phyloP scores from a whole-genome alignment of 2,113 vertebrate species.

The Paramisgurnus dabryanus region DNA sequence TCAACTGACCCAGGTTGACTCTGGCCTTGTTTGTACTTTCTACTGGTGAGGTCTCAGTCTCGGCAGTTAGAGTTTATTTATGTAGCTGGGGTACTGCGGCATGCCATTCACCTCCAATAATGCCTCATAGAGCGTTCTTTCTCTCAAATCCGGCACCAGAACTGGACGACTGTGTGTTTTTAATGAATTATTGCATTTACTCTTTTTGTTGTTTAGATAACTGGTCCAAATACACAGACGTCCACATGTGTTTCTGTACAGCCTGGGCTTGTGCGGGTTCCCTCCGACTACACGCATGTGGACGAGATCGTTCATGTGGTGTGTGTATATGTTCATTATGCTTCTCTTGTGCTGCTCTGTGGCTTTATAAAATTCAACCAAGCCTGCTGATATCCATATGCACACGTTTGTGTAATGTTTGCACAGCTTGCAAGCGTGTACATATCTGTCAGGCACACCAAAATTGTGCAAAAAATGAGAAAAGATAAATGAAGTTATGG shows the following conservation, averaged over 20 bases:
- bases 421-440: constrained; percentile 77
- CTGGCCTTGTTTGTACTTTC: constrained; percentile 83
- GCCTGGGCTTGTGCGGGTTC: neutral
- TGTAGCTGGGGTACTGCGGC: constrained; percentile 76
- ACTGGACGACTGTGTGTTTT: constrained; percentile 73
- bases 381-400: constrained; percentile 60
- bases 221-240: constrained; percentile 66
- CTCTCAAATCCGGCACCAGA: constrained; percentile 63
- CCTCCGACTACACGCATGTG: constrained; percentile 42
- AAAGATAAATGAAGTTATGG: constrained; percentile 67
- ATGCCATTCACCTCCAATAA: constrained; percentile 79
- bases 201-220: constrained; percentile 73
- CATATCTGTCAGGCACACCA: constrained; percentile 71
- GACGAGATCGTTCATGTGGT: constrained; percentile 50
- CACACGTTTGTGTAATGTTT: constrained; percentile 67
- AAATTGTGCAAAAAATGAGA: constrained; percentile 66
- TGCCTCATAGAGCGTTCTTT: constrained; percentile 78
- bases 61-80: constrained; percentile 81
- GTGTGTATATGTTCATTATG: constrained; percentile 49
- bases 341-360: constrained; percentile 53
- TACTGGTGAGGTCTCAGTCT: constrained; percentile 80
- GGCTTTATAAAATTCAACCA: constrained; percentile 69
- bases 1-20: constrained; percentile 80
- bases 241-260: constrained; percentile 58
- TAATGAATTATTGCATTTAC: constrained; percentile 80